Conservation (phyloP, 2,113 vertebrate genomes). For the Oreochromis niloticus region DNA sequence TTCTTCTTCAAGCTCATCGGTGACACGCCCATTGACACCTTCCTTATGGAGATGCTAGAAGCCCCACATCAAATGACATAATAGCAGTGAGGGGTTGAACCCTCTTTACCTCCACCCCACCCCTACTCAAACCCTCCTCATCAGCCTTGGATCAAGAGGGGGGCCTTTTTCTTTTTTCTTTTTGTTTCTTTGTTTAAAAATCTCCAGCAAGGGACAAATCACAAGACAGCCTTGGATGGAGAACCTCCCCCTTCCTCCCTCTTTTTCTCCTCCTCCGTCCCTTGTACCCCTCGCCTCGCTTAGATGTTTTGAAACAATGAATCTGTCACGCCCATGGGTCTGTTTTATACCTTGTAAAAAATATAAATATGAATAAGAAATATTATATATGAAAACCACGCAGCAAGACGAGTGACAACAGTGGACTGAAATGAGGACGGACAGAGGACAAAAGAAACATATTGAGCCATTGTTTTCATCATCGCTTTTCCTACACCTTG, state of each 20-base stretch:
- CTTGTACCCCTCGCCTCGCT: not conserved
- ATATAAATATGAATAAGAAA: slow-evolving; percentile 65
- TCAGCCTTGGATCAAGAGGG: not conserved
- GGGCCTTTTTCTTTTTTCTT: not conserved
- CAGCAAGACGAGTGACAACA: slow-evolving; percentile 22
- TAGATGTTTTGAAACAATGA: slow-evolving; percentile 37
- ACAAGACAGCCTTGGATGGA: slow-evolving; percentile 27
- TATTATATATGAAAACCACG: slow-evolving; percentile 48
- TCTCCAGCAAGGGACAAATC: slow-evolving; percentile 38
- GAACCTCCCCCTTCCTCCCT: not conserved
- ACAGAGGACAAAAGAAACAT: slow-evolving; percentile 32
- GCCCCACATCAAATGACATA: slow-evolving; percentile 98
- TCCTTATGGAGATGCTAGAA: slow-evolving; percentile 99
- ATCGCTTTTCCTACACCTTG: slow-evolving; percentile 7
- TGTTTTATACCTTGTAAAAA: slow-evolving; percentile 78
- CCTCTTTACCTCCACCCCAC: not conserved
- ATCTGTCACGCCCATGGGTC: slow-evolving; percentile 44
- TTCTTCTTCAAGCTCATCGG: slow-evolving; percentile 99
- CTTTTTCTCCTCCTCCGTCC: not conserved
- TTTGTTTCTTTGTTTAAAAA: not conserved
- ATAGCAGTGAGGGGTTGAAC: slow-evolving; percentile 29
- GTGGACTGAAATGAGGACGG: slow-evolving; percentile 37
- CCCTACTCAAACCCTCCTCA: not conserved
- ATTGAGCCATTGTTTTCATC: slow-evolving; percentile 58
- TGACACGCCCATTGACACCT: slow-evolving; percentile 98